phyloP scores from a whole-genome alignment of 1,140 invertebrate genomes.

The Drosophila pseudoobscura region DNA sequence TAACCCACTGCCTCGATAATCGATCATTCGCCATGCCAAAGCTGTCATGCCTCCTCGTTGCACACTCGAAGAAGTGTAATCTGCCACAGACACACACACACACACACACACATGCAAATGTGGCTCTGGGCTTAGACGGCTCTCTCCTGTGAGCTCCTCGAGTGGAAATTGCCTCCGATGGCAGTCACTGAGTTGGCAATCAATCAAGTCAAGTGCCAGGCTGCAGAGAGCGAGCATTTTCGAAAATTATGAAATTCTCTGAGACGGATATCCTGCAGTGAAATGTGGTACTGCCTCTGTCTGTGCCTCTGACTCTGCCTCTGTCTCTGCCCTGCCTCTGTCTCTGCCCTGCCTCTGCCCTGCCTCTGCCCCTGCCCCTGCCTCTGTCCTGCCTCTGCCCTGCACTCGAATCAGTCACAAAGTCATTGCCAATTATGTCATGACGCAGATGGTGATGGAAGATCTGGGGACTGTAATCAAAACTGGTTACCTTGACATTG shows the following conservation, averaged over 20 bases:
- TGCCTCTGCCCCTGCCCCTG: background rate
- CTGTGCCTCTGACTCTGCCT: background rate
- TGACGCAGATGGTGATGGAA: constrained; percentile 9
- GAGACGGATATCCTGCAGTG: constrained; percentile 61
- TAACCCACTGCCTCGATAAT: background rate
- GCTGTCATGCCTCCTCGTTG: constrained; percentile 16
- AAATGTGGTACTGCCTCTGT: background rate
- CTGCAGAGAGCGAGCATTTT: constrained; percentile 16
- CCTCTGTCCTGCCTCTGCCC: background rate
- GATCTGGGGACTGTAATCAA: constrained; percentile 54
- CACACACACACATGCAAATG: constrained; percentile 29
- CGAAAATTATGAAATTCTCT: constrained; percentile 70
- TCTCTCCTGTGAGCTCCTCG: constrained; percentile 44
- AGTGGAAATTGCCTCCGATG: constrained; percentile 54
- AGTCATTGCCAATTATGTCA: constrained; percentile 63
- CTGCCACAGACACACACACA: constrained; percentile 8
- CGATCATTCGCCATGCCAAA: constrained; percentile 37
- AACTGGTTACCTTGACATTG: constrained; percentile 81
- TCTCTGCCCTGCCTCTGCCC: background rate
- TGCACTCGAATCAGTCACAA: constrained; percentile 2
- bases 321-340: no score
- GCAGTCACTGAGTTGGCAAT: constrained; percentile 68
- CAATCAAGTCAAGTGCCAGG: constrained; percentile 69
- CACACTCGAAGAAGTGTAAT: constrained; percentile 21
- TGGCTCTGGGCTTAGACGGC: constrained; percentile 20